Percentiles rank a stretch among this genome's conserved stretches.
Evolutionary conservation across 2,113 vertebrate species (phyloP).

Genomic region (Prochilodus magdalenae): DNA sequence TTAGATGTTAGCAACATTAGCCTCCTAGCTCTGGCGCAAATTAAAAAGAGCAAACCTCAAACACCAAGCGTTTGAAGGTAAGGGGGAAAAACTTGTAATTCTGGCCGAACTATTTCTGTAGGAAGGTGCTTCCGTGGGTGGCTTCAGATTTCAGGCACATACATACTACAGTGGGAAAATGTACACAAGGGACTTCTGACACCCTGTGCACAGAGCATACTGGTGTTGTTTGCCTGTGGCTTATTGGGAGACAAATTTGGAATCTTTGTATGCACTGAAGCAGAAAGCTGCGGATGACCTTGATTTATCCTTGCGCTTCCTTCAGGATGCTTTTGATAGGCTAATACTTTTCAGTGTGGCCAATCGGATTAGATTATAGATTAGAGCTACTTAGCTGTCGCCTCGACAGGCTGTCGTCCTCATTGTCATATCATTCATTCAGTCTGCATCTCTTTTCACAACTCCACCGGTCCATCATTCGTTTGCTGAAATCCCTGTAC

Average conservation of each 20-base stretch:
- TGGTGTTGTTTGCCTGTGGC: not conserved
- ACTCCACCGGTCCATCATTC: not conserved
- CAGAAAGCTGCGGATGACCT: conserved; percentile 25
- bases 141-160: not conserved
- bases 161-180: not conserved
- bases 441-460: not conserved
- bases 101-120: too few relatives aligned
- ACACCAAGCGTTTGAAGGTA: too few relatives aligned
- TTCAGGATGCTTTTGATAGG: conserved; percentile 47
- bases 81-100: too few relatives aligned
- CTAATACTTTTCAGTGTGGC: conserved; percentile 36
- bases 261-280: not conserved
- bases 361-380: conserved; percentile 57
- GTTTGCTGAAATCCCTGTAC: conserved; percentile 18
- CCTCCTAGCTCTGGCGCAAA: too few relatives aligned
- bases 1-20: too few relatives aligned
- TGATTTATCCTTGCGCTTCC: conserved; percentile 40
- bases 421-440: conserved; percentile 19
- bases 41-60: too few relatives aligned
- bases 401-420: conserved; percentile 34
- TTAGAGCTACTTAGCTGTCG: conserved; percentile 42
- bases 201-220: not conserved
- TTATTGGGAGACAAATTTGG: not conserved
- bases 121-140: too few relatives aligned
- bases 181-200: not conserved